These are phyloP conservation scores for Sphyrna mokarran DNA, from an alignment of 2,113 vertebrate species.

Conservation along the genomic window DNA sequence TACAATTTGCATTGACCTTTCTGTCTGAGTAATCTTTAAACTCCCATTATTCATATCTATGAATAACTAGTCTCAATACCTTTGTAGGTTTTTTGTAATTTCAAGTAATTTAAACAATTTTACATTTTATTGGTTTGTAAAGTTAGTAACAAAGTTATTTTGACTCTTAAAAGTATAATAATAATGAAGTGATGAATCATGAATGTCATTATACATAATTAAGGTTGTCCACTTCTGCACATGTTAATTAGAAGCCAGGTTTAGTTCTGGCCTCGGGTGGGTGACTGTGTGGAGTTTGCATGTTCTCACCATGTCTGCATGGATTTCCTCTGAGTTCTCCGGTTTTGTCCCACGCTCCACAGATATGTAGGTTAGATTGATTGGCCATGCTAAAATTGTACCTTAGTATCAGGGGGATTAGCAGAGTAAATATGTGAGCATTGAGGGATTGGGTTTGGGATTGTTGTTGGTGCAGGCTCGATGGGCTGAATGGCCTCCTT, in stretches of 20 bases:
- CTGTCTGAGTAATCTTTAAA: neutral
- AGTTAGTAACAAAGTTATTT: neutral
- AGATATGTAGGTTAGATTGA: no score
- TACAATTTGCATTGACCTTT: neutral
- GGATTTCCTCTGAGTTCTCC: no score
- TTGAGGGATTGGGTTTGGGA: no score
- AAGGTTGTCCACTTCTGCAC: neutral
- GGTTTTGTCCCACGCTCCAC: no score
- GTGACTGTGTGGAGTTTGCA: no score
- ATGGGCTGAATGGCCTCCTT: no score
- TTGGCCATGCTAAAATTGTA: no score
- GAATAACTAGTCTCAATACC: neutral
- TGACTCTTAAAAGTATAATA: neutral
- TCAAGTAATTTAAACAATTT: neutral
- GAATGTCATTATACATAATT: neutral
- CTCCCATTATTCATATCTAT: neutral
- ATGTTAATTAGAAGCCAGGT: neutral
- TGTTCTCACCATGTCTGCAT: no score
- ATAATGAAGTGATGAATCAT: neutral
- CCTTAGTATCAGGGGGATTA: no score
- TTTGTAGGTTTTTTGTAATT: neutral
- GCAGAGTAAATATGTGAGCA: no score
- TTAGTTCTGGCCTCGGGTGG: no score
- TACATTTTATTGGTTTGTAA: neutral
- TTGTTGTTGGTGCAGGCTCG: no score